Base-by-base conservation (phyloP, 2,888 invertebrate genomes). In the Tineola bisselliella region DNA sequence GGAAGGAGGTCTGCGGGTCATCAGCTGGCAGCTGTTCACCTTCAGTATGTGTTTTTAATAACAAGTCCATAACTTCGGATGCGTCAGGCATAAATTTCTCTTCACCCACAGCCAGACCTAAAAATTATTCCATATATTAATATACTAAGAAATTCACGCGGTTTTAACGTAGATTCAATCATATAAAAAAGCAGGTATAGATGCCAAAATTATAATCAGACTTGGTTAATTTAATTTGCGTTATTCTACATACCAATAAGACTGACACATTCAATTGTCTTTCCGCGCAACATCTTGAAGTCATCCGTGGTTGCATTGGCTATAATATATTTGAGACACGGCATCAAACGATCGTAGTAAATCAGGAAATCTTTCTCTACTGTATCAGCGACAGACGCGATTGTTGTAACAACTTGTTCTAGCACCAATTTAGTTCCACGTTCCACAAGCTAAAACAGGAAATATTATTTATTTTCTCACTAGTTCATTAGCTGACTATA, bases 221-320 rank as follows among this genome's bases (percentile, higher is more conserved):
- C 25, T 25, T 25, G 25, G 25, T 25, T 5, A 44, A 8, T 8
- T 13, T 5, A 44, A 44, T 3, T 15, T 15, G 2, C 6, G 25
- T 25, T 25, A 25, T 25, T 25, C 25, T 25, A 83, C 73, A 82
- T 66, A 69, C 99, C 99, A 76, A 99, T 99, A 62, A 99, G 90
- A 74, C 98, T 98, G 66, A 99, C 97, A 75, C 99, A 99, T 81
- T 99, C 99, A 66, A 99, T 99, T 1, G 99, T 97, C 87, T 99
- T 99, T 63, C 99, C 99, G 61, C 99, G 90, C 43, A 99, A 88
- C 84, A 98, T 89, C 72, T 96, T 94, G 65, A 97, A 88, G 71
- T 98, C 96, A 30, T 92, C 91, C 17, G 92, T 92, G 67, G 91
- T 94, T 8, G 98, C 97, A 77, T 98, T 96, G 70, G 96, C 93